Evolutionary conservation across 2,797 vertebrate genomes (phyloP).

Genomic region (Etheostoma perlongum): DNA sequence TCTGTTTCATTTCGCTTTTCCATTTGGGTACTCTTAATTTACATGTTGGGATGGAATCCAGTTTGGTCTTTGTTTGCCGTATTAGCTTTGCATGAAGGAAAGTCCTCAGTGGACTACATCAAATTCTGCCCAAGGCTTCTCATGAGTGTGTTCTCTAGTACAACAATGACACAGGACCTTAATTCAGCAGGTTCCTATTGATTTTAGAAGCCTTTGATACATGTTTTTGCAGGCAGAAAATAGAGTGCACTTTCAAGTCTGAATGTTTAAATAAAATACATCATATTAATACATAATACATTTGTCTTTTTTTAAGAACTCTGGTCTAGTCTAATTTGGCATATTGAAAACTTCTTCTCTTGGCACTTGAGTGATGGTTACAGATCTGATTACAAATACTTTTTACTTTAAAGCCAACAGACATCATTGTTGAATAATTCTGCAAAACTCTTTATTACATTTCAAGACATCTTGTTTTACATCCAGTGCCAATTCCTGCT

Average conservation of each 20-base stretch:
- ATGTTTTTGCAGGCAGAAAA: slow-evolving; percentile 14
- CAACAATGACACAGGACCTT: slow-evolving; percentile 10
- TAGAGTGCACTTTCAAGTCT: not conserved
- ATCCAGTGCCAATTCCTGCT: not conserved
- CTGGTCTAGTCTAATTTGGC: not conserved
- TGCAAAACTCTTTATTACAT: not conserved
- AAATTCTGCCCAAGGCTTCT: slow-evolving; percentile 26
- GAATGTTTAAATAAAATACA: not conserved
- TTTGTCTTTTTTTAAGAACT: not conserved
- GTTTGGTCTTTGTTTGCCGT: slow-evolving; percentile 39
- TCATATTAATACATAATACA: not conserved
- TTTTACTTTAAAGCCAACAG: not conserved
- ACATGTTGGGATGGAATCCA: slow-evolving; percentile 48
- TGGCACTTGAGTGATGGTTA: not conserved
- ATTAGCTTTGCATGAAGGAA: slow-evolving; percentile 29
- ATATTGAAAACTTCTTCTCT: not conserved
- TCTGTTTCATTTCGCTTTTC: slow-evolving; percentile 48
- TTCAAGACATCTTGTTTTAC: not conserved
- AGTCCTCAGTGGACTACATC: slow-evolving; percentile 14
- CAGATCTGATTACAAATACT: not conserved
- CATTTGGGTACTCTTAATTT: slow-evolving; percentile 54
- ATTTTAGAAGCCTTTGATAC: slow-evolving; percentile 20
- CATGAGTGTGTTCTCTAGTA: slow-evolving; percentile 11
- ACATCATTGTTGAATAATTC: not conserved
- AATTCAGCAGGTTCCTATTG: slow-evolving; percentile 19